These are phyloP conservation scores for Slavum lentiscoides DNA, from an alignment of 2,888 invertebrate species.

Conservation along the genomic window DNA sequence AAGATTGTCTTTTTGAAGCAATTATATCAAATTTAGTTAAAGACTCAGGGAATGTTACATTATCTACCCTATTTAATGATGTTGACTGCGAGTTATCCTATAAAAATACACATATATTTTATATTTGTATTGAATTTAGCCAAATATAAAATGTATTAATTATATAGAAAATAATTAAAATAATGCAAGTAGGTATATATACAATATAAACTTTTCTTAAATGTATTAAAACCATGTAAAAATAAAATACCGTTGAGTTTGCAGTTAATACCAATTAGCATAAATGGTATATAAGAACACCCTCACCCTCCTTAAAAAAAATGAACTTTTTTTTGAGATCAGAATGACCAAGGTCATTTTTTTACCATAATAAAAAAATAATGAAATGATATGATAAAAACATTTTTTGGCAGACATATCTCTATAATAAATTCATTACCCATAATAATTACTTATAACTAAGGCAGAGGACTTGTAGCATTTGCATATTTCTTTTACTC, in stretches of 20 bases:
- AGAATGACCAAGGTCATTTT: no score
- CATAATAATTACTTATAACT: no score
- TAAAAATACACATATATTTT: conserved; percentile 1
- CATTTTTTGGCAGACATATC: no score
- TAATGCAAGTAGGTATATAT: no score
- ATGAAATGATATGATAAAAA: no score
- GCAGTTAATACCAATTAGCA: not conserved
- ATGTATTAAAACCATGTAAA: not conserved
- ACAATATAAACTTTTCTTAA: not conserved
- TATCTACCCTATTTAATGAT: conserved; percentile 19
- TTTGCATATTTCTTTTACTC: no score
- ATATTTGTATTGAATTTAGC: not conserved
- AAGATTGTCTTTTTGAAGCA: conserved; percentile 4
- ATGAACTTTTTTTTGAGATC: no score
- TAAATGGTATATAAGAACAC: no score
- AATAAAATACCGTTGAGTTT: not conserved
- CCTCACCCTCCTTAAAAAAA: no score
- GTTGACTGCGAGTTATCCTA: conserved; percentile 32
- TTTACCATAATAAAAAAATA: no score
- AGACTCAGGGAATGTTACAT: not conserved
- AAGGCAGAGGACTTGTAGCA: no score
- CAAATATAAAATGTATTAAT: not conserved
- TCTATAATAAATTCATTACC: no score
- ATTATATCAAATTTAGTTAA: conserved; percentile 28
- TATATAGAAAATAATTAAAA: conserved; percentile 1